Conservation (phyloP, 2,113 vertebrate species). For the Psophia crepitans region DNA sequence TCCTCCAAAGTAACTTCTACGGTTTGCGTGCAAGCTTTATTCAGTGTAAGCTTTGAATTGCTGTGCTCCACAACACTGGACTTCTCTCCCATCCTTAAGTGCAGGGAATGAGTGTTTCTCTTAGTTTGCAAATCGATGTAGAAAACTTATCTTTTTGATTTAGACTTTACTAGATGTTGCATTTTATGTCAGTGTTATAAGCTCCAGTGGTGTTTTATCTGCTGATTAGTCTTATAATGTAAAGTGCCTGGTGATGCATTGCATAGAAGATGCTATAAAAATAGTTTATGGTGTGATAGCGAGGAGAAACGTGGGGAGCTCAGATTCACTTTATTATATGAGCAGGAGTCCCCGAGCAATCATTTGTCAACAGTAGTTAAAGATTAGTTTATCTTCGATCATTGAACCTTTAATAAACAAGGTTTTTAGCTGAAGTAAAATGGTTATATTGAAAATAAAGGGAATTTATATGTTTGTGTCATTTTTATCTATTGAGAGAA, state of each 20-base stretch:
- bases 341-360: constrained; percentile 19
- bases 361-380: constrained; percentile 44
- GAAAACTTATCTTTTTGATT: constrained; percentile 9
- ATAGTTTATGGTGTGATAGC: constrained; percentile 45
- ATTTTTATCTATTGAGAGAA: not conserved
- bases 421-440: constrained; percentile 16
- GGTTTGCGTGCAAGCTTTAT: not conserved
- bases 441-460: constrained; percentile 30
- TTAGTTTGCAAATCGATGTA: not conserved
- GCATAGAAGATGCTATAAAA: constrained; percentile 42
- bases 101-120: not conserved
- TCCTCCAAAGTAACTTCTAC: not conserved
- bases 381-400: constrained; percentile 46
- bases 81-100: not conserved
- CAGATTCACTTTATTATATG: constrained; percentile 36
- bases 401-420: constrained; percentile 51
- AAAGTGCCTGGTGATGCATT: constrained; percentile 30
- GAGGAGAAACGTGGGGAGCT: constrained; percentile 16
- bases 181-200: constrained; percentile 12
- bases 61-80: not conserved
- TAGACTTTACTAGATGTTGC: not conserved
- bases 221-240: constrained; percentile 55
- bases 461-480: constrained; percentile 4
- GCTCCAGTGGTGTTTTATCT: constrained; percentile 39
- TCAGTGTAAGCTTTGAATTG: not conserved